Evolutionary conservation across 2,888 invertebrate genomes (phyloP).

Genomic region (Eupithecia tripunctaria): DNA sequence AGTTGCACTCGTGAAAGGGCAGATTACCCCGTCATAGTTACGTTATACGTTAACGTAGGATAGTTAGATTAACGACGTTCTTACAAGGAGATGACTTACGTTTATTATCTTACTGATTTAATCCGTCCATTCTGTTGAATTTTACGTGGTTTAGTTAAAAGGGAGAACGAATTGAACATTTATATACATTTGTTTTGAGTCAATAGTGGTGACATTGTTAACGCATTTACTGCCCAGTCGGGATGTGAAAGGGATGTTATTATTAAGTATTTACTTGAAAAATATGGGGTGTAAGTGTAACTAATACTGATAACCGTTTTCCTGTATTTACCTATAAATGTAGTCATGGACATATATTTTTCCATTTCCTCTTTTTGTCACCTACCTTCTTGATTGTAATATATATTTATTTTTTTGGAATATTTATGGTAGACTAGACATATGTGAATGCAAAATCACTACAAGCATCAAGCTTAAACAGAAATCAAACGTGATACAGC

Average conservation of each 20-base stretch:
- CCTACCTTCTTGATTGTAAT: too few species aligned
- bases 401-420: background rate
- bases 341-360: background rate
- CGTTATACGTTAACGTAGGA: constrained; percentile 1
- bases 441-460: background rate
- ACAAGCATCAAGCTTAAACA: background rate
- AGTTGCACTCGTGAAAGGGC: constrained; percentile 21
- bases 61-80: constrained; percentile 9
- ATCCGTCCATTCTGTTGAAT: background rate
- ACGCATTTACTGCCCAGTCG: too few species aligned
- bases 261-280: too few species aligned
- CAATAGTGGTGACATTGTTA: background rate
- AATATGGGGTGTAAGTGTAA: background rate
- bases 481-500: background rate
- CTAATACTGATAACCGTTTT: background rate
- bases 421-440: background rate
- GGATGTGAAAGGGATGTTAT: too few species aligned
- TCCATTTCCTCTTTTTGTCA: background rate
- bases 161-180: background rate
- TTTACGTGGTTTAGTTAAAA: background rate
- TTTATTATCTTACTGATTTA: background rate
- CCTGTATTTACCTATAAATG: background rate
- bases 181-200: background rate
- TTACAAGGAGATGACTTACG: constrained; percentile 8
- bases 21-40: constrained; percentile 12